Evolutionary conservation across 2,888 invertebrate genomes (phyloP), one percentile per base, ranked within the genome.

Genomic region (Listrodromus nycthemerus): DNA sequence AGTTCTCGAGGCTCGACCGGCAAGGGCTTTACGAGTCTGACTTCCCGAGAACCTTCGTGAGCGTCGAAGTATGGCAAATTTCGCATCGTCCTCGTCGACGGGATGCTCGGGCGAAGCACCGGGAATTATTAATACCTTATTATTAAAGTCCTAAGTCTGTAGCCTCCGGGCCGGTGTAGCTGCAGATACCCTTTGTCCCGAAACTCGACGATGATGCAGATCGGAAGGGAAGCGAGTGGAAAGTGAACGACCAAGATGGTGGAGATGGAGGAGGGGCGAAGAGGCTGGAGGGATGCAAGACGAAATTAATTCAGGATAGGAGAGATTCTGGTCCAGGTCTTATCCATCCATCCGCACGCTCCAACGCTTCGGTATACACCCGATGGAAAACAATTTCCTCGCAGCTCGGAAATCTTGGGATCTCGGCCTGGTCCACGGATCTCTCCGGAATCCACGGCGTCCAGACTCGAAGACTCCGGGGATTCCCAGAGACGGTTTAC

Each of bases 101-200:
- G 27, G 73, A 63, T 55, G 45, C 48, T 78, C 74, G 52, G 71
- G 24, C 24, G 30, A 24, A 21, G 50, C 13, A 69, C 55, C 19
- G 69, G 69, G 77, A 80, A 84, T 81, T 80, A 80, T 84, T 84
- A 84, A 84, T 84, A 84, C 74, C 70, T 66, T 61, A 41, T 83
- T 83, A 83, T 84, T 78, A 78, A 81, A 84, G 65, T 55, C 74
- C 63, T 63, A 30, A 10, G 45, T 30, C 41, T 19, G 4, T 24
- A 41, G 37, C 61, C 63, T 61, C 41, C n/a, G 63, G 30, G 27
- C 16, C 16, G 13, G 5, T 16, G 16, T 13, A 13, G 48, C 13
- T 0, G 58, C 2, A 1, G 8, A 61, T 27, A 5, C 19, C 30
- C 33, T 19, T 30, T 74, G 58, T 74, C 30, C 13, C 27, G 45